Conservation (phyloP, 1,140 invertebrate genomes). For the Oreohelix idahoensis region DNA sequence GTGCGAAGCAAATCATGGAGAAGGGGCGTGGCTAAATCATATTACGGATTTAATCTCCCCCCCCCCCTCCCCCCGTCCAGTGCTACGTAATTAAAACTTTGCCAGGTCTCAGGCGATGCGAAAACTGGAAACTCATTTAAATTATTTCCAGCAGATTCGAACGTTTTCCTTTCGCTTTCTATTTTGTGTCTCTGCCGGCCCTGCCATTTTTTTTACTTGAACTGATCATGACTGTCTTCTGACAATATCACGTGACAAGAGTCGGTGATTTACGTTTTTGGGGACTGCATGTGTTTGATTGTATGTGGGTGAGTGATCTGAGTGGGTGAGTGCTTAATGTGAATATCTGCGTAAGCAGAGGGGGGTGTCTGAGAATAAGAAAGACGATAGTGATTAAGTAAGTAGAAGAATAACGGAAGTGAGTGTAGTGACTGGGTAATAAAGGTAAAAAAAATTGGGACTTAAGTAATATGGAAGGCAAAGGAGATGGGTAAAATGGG, state of each 20-base stretch:
- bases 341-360: not conserved
- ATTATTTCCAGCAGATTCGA: not conserved
- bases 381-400: too few species aligned
- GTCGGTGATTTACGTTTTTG: not conserved
- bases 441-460: too few species aligned
- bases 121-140: not conserved
- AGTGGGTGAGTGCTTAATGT: constrained; percentile 7
- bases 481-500: too few species aligned
- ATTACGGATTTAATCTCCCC: not conserved
- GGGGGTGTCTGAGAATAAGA: too few species aligned
- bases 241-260: not conserved
- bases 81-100: not conserved
- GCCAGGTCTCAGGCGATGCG: not conserved
- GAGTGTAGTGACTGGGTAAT: too few species aligned
- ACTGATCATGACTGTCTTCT: too few species aligned
- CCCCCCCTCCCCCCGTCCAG: not conserved
- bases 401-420: too few species aligned
- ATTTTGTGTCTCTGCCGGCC: not conserved
- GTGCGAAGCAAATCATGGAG: not conserved
- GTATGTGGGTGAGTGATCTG: constrained; percentile 7
- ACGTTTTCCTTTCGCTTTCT: not conserved
- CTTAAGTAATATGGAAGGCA: too few species aligned
- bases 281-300: not conserved
- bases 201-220: not conserved
- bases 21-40: not conserved